phyloP scores from a whole-genome alignment of 2,888 invertebrate species.

The Empis livida region DNA sequence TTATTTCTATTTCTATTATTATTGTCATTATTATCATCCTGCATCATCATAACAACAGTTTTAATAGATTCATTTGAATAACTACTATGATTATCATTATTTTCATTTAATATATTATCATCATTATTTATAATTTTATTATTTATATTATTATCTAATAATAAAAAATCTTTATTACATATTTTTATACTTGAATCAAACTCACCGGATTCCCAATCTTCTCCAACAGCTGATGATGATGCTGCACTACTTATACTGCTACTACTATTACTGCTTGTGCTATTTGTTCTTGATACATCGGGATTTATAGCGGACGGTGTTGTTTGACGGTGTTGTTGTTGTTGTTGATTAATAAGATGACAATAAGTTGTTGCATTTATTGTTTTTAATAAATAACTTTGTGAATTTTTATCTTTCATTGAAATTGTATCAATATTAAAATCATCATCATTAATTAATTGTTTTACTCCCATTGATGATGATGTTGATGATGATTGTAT shows the following conservation, averaged over 20 bases:
- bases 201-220: conserved; percentile 38
- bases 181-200: conserved; percentile 13
- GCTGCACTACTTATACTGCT: conserved; percentile 26
- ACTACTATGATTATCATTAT: not conserved
- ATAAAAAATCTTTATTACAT: not conserved
- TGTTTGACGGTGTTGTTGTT: conserved; percentile 4
- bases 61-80: not conserved
- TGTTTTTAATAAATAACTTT: not conserved
- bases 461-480: conserved; percentile 4
- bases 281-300: conserved; percentile 15
- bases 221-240: conserved; percentile 22
- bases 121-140: not conserved
- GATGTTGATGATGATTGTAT: conserved; percentile 7
- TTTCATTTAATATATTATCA: too few species aligned
- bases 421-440: conserved; percentile 1
- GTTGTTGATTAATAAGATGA: conserved; percentile 4
- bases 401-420: conserved; percentile 2
- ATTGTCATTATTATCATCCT: too few species aligned
- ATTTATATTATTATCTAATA: not conserved
- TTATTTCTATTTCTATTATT: too few species aligned
- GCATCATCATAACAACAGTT: too few species aligned
- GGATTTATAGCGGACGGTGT: conserved; percentile 7
- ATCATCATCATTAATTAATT: conserved; percentile 2
- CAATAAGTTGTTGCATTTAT: not conserved
- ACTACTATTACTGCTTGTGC: conserved; percentile 14